Evolutionary conservation across 2,113 vertebrate genomes (phyloP), one percentile per base, ranked within the genome.

Genomic region (Illadopsis cleaveri): DNA sequence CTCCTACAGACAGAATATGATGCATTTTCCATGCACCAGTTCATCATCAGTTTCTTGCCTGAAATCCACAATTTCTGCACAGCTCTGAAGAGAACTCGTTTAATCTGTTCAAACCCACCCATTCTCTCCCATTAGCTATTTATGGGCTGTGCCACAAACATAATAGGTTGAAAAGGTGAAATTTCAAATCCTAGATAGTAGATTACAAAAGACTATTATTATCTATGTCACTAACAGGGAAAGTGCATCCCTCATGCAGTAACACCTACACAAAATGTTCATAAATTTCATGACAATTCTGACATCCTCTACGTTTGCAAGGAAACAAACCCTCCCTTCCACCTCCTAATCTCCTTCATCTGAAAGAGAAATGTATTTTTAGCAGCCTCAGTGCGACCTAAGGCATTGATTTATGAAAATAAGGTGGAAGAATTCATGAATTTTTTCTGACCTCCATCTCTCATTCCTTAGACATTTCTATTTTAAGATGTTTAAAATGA

Each of bases 331-430:
- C 92, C 82, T 97, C 95, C 96, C 95, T 97, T 86, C 95, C 82
- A 96, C 94, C 90, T 96, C 94, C 92, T 97, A 97, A 98, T 97
- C 97, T 97, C 98, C 96, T 98, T 98, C 97, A 97, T 96, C 96
- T 97, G 96, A 97, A 98, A 98, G 96, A 97, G 96, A 97, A 97
- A 97, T 97, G 71, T 98, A 98, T 98, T 98, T 98, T 98, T 98
- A 98, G 97, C 96, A 94, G 94, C 92, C 95, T 97, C 96, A 84
- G 92, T 95, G 92, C 94, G 93, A 88, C 96, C 92, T 92, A 95
- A 94, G 97, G 97, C 97, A 97, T 97, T 97, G 97, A 98, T 98
- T 98, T 98, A 98, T 98, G 97, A 98, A 98, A 98, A 97, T 97
- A 97, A 98, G 97, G 95, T 97, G 94, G 91, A 97, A 93, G 97